Percentiles rank a stretch among this genome's conserved stretches.
phyloP scores from a whole-genome alignment of 2,113 vertebrate species.

The Athene cunicularia region DNA sequence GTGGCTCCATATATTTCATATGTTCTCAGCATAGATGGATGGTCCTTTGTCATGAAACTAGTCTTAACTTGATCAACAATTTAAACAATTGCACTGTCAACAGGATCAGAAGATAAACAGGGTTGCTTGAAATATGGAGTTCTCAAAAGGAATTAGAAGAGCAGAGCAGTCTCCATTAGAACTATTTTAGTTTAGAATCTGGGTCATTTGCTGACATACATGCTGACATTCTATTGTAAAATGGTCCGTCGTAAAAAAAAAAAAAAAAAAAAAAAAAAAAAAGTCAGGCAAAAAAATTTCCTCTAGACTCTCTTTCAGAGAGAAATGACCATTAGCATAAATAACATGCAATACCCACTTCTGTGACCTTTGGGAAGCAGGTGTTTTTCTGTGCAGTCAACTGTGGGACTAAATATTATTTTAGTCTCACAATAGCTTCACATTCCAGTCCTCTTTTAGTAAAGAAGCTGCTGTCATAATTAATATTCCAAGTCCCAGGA shows the following conservation, averaged over 20 bases:
- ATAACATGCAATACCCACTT: background rate
- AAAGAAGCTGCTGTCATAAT: background rate
- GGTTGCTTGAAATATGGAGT: background rate
- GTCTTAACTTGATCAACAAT: background rate
- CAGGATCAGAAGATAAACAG: background rate
- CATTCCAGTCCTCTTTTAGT: background rate
- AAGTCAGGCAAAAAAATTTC: background rate
- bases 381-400: background rate
- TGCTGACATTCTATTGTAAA: background rate
- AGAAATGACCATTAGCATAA: background rate
- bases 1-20: background rate
- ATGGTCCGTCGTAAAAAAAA: background rate
- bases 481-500: background rate
- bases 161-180: background rate
- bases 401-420: background rate
- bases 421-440: background rate
- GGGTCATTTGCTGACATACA: background rate
- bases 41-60: background rate
- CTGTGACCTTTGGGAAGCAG: background rate
- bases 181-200: background rate
- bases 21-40: background rate
- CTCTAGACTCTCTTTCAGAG: background rate
- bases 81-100: background rate
- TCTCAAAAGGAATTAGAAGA: background rate
- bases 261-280: background rate